These are phyloP conservation scores for Nudaria mundana DNA, from an alignment of 2,888 invertebrate species.

Conservation along the genomic window DNA sequence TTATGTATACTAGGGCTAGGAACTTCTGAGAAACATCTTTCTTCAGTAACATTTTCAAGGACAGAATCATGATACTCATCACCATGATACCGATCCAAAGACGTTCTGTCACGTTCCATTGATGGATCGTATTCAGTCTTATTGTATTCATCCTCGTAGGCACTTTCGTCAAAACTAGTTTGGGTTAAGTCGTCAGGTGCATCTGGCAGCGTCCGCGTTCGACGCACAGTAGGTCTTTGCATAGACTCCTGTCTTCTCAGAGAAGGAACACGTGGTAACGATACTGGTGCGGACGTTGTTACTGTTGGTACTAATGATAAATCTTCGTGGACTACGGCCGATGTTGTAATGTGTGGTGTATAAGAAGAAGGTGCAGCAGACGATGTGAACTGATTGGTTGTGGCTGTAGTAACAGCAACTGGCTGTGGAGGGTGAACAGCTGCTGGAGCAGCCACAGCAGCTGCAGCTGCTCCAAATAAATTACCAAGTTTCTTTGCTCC, in stretches of 20 bases:
- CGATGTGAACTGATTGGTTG: slow-evolving; percentile 50
- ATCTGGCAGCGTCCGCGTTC: slow-evolving; percentile 71
- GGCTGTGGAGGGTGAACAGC: slow-evolving; percentile 45
- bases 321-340: slow-evolving; percentile 70
- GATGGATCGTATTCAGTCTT: slow-evolving; percentile 77
- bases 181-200: slow-evolving; percentile 69
- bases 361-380: slow-evolving; percentile 58
- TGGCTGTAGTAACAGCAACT: slow-evolving; percentile 37
- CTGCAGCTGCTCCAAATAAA: slow-evolving; percentile 74
- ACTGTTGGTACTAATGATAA: slow-evolving; percentile 57
- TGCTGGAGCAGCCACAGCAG: slow-evolving; percentile 63
- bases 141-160: slow-evolving; percentile 78
- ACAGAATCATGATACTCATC: slow-evolving; percentile 68
- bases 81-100: slow-evolving; percentile 72
- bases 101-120: slow-evolving; percentile 63
- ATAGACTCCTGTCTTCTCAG: slow-evolving; percentile 76
- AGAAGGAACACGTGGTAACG: slow-evolving; percentile 68
- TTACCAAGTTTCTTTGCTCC: slow-evolving; percentile 76
- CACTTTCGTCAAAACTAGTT: slow-evolving; percentile 75
- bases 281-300: slow-evolving; percentile 56
- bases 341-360: slow-evolving; percentile 57
- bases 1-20: slow-evolving; percentile 58
- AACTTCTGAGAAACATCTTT: slow-evolving; percentile 59
- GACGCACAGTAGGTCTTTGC: slow-evolving; percentile 72
- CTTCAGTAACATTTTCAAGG: slow-evolving; percentile 57